Evolutionary conservation across 2,797 vertebrate species (phyloP), one percentile per base, ranked within the genome.

Genomic region (Myripristis jacobus): DNA sequence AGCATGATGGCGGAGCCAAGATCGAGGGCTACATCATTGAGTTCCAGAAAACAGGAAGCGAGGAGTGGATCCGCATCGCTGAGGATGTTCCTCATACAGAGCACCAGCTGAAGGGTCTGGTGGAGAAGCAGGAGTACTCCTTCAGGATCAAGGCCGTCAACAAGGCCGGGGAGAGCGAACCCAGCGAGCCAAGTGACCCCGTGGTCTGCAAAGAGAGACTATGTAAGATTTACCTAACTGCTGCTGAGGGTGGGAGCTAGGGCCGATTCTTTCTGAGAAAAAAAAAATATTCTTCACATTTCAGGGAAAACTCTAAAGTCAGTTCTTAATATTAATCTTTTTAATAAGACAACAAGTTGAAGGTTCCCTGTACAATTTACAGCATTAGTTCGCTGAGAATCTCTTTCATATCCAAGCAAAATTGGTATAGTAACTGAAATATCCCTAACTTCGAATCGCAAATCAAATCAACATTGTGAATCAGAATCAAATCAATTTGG

Each of bases 1-100:
- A 99, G 83, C 98, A 99, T 0, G 96, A 99, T 6, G 98, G 98
- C 5, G 97, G 98, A 0, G 97, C 98, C 62, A 99, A 98, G 91
- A 98, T 99, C 1, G 96, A 99, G 75, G 96, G 97, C 72, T 99
- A 99, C 0, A 72, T 97, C 53, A 93, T 99, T 75, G 98, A 99
- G 86, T 93, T 99, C 73, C 93, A 96, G 55, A 99, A 99, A 90
- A 95, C 94, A 0, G 98, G 98, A 80, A 97, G 96, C 13, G 97
- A 98, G 0, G 97, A 99, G 29, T 99, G 98, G 98, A 95, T 99
- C 80, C 94, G 95, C 82, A 96, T 96, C 1, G 96, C 96, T 8
- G 97, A 99, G 64, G 96, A 97, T 2, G 72, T 99, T 66, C 96
- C 96, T 31, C 94, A 90, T 80, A 96, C 96, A 1, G 95, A 98